A percentile compares a stretch with the other conserved stretches of the same genome.
Conservation (phyloP, 2,113 vertebrate species). For the Sapajus apella region DNA sequence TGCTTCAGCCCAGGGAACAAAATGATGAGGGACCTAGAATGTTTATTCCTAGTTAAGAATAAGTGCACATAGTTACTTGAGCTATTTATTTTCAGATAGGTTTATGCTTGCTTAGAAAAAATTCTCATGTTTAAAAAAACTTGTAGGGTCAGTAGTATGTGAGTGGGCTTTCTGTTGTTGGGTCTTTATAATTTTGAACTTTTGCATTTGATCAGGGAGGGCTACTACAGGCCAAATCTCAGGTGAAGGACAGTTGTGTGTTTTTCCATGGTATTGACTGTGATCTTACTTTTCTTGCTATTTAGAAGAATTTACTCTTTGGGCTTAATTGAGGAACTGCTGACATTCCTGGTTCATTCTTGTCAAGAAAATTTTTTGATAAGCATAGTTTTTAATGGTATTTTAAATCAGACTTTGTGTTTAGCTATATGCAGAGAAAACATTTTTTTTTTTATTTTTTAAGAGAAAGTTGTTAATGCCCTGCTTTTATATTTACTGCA, state of each 20-base stretch:
- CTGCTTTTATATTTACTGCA: neutral
- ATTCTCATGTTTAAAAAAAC: neutral
- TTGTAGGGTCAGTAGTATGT: fast-evolving
- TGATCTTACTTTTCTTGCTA: neutral
- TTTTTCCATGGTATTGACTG: neutral
- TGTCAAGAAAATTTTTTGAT: fast-evolving
- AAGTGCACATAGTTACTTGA: neutral
- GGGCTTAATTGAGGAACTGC: neutral
- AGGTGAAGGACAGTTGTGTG: neutral
- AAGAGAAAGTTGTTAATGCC: too few relatives aligned
- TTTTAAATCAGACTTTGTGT: neutral
- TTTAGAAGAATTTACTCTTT: neutral
- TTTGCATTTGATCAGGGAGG: too few relatives aligned
- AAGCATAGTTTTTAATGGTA: fast-evolving
- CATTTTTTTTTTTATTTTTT: too few relatives aligned
- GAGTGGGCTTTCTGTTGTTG: too few relatives aligned
- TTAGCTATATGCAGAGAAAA: neutral
- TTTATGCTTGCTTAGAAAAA: neutral
- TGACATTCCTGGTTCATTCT: fast-evolving
- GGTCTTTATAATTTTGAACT: neutral
- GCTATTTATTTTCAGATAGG: neutral
- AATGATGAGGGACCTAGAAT: neutral
- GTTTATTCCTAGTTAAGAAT: too few relatives aligned
- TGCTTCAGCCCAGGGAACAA: fast-evolving
- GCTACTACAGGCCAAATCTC: neutral